Evolutionary conservation across 2,888 invertebrate species (phyloP), one percentile per base, ranked within the genome.

Genomic region (Agrotis puta): DNA sequence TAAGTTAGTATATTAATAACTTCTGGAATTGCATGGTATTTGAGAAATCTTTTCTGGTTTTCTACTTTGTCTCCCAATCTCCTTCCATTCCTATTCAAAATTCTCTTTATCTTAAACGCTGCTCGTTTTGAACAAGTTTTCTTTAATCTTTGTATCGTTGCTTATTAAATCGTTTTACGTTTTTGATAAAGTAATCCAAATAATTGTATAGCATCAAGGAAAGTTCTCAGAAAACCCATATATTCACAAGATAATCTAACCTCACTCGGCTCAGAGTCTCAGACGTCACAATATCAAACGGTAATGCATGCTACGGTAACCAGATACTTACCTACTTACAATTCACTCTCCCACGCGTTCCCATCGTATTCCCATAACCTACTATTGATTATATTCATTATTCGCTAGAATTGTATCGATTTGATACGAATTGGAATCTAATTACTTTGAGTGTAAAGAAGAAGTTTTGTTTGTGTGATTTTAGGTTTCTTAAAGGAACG

Each of bases 281-380:
- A 61, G 57, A 68, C 63, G 64, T 65, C 68, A 79, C 66, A 74
- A 63, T 74, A 62, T 47, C 47, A 59, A 81, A 79, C 84, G 69
- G 76, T 75, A 82, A 72, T 61, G 47, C 63, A 59, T 62, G 33
- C 27, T 77, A 72, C 74, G 51, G 82, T 83, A 83, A 81, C 72
- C 54, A 67, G 70, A 76, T 70, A 73, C 70, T 47, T 56, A 3
- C 6, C 53, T 70, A 73, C 70, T 47, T 56, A 3, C 6, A 56
- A 71, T 74, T 43, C 64, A 75, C 54, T 76, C 81, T 81, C 86
- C 84, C 82, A 84, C 86, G 74, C 84, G 16, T 65, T 67, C 71
- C 84, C 74, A 67, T 70, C 53, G 27, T 65, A 77, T 85, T 82
- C 86, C 82, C 79, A 79, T 85, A 84, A 78, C 82, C 84, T 74